A percentile compares a stretch with the other conserved stretches of the same genome.
Conservation (phyloP, 2,888 invertebrate genomes). For the Cataglyphis cursor region DNA sequence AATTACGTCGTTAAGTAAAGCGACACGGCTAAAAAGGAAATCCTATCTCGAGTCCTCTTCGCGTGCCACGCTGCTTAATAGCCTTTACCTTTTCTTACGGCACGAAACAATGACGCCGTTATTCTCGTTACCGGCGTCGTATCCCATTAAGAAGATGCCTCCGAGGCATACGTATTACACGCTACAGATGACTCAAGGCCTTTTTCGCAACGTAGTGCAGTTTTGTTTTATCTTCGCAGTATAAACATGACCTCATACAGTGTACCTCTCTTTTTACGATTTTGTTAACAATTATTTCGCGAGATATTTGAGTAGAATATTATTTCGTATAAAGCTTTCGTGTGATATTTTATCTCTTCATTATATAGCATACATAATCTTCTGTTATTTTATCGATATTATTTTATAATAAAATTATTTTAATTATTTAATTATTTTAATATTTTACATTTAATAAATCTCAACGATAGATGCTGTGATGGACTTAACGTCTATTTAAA, state of each 20-base stretch:
- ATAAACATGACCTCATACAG: background rate
- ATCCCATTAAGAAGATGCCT: slow-evolving; percentile 63
- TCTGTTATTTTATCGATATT: background rate
- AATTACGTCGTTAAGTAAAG: slow-evolving; percentile 46
- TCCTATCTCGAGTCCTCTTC: slow-evolving; percentile 28
- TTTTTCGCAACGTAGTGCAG: slow-evolving; percentile 9
- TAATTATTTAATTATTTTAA: slow-evolving; percentile 2
- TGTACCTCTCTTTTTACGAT: background rate
- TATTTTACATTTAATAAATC: background rate
- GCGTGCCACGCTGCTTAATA: slow-evolving; percentile 48
- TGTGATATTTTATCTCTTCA: background rate
- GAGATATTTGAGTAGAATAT: background rate
- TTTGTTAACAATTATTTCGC: slow-evolving; percentile 10
- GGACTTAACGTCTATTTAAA: background rate
- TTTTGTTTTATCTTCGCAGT: background rate
- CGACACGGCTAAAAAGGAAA: slow-evolving; percentile 38
- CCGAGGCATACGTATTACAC: slow-evolving; percentile 25
- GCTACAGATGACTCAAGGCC: background rate
- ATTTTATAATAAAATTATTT: background rate
- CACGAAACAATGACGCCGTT: slow-evolving; percentile 53
- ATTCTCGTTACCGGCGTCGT: slow-evolving; percentile 59
- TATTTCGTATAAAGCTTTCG: background rate
- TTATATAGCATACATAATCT: background rate
- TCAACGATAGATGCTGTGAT: background rate
- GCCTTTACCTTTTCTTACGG: slow-evolving; percentile 28